Evolutionary conservation across 1,140 invertebrate species (phyloP).

Genomic region (Caenorhabditis latens): DNA sequence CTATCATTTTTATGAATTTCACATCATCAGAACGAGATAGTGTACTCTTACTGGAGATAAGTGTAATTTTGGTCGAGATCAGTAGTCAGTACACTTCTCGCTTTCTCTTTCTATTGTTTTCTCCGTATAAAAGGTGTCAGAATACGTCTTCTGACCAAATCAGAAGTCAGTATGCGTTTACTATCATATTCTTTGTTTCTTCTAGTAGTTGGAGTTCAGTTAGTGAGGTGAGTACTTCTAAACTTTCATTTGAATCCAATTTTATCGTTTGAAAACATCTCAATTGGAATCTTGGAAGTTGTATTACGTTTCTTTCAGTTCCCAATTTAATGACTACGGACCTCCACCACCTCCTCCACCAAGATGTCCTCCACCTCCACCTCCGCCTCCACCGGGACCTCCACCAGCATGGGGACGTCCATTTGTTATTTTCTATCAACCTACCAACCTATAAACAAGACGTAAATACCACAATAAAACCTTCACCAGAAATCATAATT

Average conservation of each 20-base stretch:
- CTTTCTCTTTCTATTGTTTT: neutral
- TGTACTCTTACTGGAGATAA: neutral
- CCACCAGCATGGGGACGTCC: neutral
- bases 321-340: conserved; percentile 1
- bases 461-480: neutral
- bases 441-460: neutral
- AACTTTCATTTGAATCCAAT: too few species aligned
- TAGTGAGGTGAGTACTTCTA: neutral
- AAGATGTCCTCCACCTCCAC: neutral
- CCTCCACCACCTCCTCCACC: neutral
- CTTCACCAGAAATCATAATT: neutral
- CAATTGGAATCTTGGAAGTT: too few species aligned
- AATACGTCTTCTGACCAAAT: neutral
- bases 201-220: neutral
- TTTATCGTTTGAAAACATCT: too few species aligned
- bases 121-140: neutral
- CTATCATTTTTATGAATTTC: too few species aligned
- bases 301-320: neutral
- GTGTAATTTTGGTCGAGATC: conserved; percentile 2
- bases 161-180: neutral
- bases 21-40: neutral
- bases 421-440: neutral
- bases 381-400: too few species aligned
- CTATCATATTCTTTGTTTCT: neutral
- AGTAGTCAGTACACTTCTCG: conserved; percentile 11